These are phyloP conservation scores for Daubentonia madagascariensis DNA, from an alignment of 2,113 vertebrate species.

Conservation along the genomic window DNA sequence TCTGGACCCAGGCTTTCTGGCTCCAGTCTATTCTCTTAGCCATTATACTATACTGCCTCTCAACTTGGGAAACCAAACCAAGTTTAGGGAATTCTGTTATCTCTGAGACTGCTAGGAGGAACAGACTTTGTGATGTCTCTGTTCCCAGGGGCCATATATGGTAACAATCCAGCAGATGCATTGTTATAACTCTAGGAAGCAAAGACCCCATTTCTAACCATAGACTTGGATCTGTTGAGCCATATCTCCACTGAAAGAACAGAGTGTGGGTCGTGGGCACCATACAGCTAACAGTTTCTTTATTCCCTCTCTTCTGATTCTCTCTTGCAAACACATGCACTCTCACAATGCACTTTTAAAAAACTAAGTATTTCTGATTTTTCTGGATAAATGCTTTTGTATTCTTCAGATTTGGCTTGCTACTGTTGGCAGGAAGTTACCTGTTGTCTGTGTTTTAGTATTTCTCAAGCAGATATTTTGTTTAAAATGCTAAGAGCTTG, in stretches of 20 bases:
- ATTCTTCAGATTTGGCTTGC: slow-evolving; percentile 37
- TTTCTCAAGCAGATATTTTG: slow-evolving; percentile 31
- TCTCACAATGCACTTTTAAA: neutral
- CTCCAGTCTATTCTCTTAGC: neutral
- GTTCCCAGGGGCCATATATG: neutral
- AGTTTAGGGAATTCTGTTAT: neutral
- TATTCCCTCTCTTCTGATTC: neutral
- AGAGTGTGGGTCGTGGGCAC: neutral
- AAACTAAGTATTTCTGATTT: slow-evolving; percentile 1
- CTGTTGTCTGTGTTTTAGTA: neutral
- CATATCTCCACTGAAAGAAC: neutral
- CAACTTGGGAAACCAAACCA: neutral
- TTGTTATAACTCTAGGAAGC: neutral
- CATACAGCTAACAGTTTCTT: neutral
- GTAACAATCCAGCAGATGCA: neutral
- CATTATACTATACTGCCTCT: neutral
- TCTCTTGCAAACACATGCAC: neutral
- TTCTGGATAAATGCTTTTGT: neutral
- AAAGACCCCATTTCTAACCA: neutral
- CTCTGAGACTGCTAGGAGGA: neutral
- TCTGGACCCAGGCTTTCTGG: neutral
- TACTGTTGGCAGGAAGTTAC: neutral
- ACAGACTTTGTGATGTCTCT: neutral
- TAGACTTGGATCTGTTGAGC: neutral
- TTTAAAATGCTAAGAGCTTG: neutral